Percentiles rank a stretch among this genome's conserved stretches.
Conservation (phyloP, 37 sponge, comb jelly and placozoan genomes). For the Mnemiopsis leidyi region DNA sequence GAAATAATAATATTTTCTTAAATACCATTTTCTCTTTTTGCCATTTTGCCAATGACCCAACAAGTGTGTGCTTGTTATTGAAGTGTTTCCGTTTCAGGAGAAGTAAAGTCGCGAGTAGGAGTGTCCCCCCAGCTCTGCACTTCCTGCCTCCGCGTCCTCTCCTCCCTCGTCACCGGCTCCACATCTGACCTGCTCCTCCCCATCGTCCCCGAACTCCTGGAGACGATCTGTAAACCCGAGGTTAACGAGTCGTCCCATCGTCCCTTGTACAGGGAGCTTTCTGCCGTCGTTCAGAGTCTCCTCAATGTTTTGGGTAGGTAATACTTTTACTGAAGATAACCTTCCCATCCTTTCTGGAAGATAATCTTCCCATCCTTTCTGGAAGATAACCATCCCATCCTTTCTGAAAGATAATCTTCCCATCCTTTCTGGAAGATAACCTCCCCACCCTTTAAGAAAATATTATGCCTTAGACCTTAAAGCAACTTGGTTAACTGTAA, state of each 20-base stretch:
- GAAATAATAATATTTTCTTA: neutral
- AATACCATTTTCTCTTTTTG: neutral
- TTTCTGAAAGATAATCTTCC: no score
- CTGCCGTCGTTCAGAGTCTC: neutral
- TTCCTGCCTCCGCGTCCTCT: constrained; percentile 60
- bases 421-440: no score
- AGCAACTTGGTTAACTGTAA: no score
- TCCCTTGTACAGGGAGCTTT: neutral
- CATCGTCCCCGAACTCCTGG: neutral
- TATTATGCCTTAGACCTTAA: no score
- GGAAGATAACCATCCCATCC: no score
- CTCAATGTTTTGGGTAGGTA: neutral
- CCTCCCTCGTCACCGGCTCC: constrained; percentile 43
- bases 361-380: no score
- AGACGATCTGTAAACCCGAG: constrained; percentile 43
- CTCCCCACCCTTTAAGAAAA: no score
- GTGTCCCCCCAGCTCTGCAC: constrained; percentile 53
- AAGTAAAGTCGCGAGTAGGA: constrained; percentile 64
- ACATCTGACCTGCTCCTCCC: constrained; percentile 2
- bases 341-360: no score
- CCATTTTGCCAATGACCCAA: neutral
- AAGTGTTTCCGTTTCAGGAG: constrained; percentile 18
- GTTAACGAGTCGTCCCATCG: constrained; percentile 32
- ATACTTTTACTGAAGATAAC: neutral
- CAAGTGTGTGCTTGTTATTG: neutral